Percentiles rank a stretch among this genome's conserved stretches.
Conservation (phyloP, 2,113 vertebrate species). For the Neomonachus schauinslandi region DNA sequence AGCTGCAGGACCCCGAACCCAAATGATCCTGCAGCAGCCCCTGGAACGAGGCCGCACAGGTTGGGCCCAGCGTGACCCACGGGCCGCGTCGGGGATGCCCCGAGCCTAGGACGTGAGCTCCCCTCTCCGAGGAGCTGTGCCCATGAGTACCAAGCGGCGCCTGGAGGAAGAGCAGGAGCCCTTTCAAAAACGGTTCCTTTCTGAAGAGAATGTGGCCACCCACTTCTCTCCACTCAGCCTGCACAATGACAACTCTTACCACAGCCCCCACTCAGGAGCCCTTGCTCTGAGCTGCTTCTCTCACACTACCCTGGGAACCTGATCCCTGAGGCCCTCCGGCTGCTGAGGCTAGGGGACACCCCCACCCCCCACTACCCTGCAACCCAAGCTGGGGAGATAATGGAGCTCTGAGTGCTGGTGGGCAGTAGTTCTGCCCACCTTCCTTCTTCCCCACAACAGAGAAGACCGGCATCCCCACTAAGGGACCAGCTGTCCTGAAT, state of each 20-base stretch:
- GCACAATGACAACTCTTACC: constrained; percentile 80
- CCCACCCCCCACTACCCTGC: constrained; percentile 8
- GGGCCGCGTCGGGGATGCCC: background rate
- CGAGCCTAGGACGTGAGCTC: constrained; percentile 62
- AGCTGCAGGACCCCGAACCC: background rate
- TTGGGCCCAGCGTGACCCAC: constrained; percentile 17
- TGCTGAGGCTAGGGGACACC: constrained; percentile 70
- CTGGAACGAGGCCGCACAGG: constrained; percentile 33
- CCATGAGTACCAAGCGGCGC: constrained; percentile 69
- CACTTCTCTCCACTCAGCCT: constrained; percentile 80
- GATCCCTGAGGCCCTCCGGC: constrained; percentile 73
- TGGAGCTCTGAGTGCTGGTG: constrained; percentile 64
- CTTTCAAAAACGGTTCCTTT: constrained; percentile 72
- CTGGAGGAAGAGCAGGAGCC: constrained; percentile 75
- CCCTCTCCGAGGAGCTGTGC: constrained; percentile 60
- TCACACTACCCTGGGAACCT: constrained; percentile 77
- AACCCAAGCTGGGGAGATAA: constrained; percentile 50
- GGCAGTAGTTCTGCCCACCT: background rate
- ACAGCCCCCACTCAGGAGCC: constrained; percentile 66
- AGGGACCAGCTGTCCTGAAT: background rate
- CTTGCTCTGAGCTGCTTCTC: constrained; percentile 77
- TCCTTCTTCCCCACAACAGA: background rate
- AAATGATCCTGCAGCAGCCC: constrained; percentile 71
- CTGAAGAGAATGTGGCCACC: constrained; percentile 80
- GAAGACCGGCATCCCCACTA: background rate